A percentile compares a stretch with the other conserved stretches of the same genome.
phyloP scores from a whole-genome alignment of 2,797 vertebrate genomes.

The Gallinago nigripennis region DNA sequence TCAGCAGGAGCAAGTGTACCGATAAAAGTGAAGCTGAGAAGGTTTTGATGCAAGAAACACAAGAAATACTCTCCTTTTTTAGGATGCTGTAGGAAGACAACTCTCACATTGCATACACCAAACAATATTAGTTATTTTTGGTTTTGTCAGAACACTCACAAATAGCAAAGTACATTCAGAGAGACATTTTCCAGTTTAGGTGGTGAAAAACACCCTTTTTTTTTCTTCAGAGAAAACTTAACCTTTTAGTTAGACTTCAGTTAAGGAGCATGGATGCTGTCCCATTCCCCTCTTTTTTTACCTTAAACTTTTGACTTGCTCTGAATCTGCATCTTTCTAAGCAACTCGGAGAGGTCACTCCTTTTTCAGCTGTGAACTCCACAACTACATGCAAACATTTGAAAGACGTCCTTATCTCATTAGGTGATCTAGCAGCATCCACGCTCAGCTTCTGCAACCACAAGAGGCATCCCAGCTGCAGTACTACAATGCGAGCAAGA shows the following conservation, averaged over 20 bases:
- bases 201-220: not conserved
- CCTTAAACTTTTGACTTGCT: not conserved
- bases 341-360: not conserved
- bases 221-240: not conserved
- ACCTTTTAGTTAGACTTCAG: not conserved
- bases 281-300: not conserved
- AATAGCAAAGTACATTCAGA: not conserved
- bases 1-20: not conserved
- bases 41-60: not conserved
- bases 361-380: not conserved
- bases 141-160: not conserved
- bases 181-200: not conserved
- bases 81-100: not conserved
- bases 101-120: not conserved
- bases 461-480: not conserved
- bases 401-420: not conserved
- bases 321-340: not conserved
- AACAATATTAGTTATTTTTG: not conserved
- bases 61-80: not conserved
- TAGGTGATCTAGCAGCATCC: not conserved
- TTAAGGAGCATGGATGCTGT: not conserved
- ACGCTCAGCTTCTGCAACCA: not conserved
- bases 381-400: not conserved
- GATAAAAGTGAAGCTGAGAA: not conserved
- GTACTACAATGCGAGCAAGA: fast-evolving